These are phyloP conservation scores for Siphamia tubifer DNA, from an alignment of 2,113 vertebrate genomes.

Conservation along the genomic window DNA sequence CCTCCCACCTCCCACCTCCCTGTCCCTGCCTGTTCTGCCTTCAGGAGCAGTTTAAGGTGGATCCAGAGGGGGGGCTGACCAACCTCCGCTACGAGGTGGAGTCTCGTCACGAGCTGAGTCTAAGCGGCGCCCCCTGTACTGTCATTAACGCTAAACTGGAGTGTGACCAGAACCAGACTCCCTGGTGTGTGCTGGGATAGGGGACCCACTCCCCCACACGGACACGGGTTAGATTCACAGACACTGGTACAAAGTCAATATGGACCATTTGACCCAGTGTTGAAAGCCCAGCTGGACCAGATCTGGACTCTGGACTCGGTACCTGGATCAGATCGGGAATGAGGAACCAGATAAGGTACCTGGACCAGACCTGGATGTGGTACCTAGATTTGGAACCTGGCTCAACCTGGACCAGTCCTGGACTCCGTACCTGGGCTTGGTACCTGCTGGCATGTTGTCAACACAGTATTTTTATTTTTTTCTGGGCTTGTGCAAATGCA, in stretches of 20 bases:
- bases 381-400: too few relatives aligned
- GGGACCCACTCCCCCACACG: accelerated
- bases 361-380: too few relatives aligned
- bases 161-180: constrained; percentile 87
- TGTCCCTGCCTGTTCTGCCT: neutral
- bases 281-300: too few relatives aligned
- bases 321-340: too few relatives aligned
- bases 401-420: too few relatives aligned
- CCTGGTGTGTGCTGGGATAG: constrained; percentile 89
- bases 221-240: neutral
- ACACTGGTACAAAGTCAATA: neutral
- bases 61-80: constrained; percentile 89
- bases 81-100: constrained; percentile 89
- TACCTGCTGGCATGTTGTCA: neutral
- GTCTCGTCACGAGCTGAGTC: constrained; percentile 84
- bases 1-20: neutral
- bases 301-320: too few relatives aligned
- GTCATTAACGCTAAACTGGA: constrained; percentile 87
- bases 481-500: constrained; percentile 26
- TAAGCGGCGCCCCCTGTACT: constrained; percentile 90
- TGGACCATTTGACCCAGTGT: too few relatives aligned
- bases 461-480: neutral
- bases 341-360: too few relatives aligned
- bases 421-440: neutral
- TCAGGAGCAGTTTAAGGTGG: constrained; percentile 97